These are phyloP conservation scores for Chorisops tibialis DNA, from an alignment of 2,888 invertebrate genomes.

Conservation along the genomic window DNA sequence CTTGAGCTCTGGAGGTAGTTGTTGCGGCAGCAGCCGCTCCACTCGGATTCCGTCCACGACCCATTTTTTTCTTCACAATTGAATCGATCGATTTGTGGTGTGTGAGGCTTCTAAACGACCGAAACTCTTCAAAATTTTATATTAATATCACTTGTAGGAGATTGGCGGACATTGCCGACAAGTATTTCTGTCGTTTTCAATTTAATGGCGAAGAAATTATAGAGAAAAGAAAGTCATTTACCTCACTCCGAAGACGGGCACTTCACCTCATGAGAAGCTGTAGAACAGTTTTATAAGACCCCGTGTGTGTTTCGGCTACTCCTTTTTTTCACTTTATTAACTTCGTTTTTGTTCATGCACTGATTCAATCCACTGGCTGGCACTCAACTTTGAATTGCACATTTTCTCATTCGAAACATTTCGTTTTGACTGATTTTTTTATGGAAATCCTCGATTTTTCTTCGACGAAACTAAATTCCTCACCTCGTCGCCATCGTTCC, in stretches of 20 bases:
- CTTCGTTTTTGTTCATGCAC: no score
- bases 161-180: no score
- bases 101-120: background rate
- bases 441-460: constrained; percentile 1
- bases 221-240: background rate
- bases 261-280: constrained; percentile 17
- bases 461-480: background rate
- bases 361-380: no score
- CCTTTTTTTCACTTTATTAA: no score
- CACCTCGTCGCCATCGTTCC: constrained; percentile 12
- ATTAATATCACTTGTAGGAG: no score
- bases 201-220: background rate
- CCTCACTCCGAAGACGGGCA: background rate
- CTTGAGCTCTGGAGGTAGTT: no score
- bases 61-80: background rate
- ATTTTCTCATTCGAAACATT: background rate
- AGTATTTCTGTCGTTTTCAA: no score
- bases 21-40: background rate
- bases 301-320: background rate
- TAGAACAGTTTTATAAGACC: constrained; percentile 9
- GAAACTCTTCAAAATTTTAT: background rate
- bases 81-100: no score
- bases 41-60: constrained; percentile 9
- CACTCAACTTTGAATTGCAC: background rate
- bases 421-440: background rate